Percentiles rank a stretch among this genome's conserved stretches.
Conservation (phyloP, 2,113 vertebrate genomes). For the Manacus vitellinus region DNA sequence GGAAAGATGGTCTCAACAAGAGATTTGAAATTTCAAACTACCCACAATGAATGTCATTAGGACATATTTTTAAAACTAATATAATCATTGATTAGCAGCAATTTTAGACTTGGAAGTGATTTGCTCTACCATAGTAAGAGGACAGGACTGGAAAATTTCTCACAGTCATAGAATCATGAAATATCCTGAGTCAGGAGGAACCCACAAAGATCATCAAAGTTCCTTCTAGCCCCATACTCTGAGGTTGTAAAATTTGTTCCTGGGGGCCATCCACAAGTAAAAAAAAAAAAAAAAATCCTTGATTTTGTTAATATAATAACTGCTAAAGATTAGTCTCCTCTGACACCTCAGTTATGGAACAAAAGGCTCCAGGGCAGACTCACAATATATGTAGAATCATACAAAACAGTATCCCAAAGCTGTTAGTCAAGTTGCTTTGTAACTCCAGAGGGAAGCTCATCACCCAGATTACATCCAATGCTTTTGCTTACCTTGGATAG, state of each 20-base stretch:
- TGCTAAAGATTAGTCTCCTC: background rate
- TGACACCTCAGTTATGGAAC: background rate
- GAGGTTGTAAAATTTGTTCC: background rate
- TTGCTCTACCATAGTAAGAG: background rate
- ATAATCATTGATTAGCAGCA: background rate
- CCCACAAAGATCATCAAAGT: background rate
- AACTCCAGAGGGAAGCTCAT: background rate
- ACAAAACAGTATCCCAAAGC: background rate
- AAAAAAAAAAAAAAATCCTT: background rate
- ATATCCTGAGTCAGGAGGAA: background rate
- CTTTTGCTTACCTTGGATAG: slow-evolving; percentile 74
- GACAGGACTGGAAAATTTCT: background rate
- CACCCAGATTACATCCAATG: background rate
- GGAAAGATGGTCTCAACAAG: background rate
- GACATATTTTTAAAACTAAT: background rate
- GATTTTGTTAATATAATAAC: background rate
- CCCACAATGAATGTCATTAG: background rate
- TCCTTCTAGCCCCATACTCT: background rate
- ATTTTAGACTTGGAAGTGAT: background rate
- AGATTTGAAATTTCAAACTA: background rate
- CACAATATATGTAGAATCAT: background rate
- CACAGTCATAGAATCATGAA: background rate
- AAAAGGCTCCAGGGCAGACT: background rate
- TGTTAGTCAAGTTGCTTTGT: background rate
- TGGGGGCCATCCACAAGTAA: background rate